These are phyloP conservation scores for Sylvietta virens DNA, from an alignment of 2,113 vertebrate species.

Conservation along the genomic window DNA sequence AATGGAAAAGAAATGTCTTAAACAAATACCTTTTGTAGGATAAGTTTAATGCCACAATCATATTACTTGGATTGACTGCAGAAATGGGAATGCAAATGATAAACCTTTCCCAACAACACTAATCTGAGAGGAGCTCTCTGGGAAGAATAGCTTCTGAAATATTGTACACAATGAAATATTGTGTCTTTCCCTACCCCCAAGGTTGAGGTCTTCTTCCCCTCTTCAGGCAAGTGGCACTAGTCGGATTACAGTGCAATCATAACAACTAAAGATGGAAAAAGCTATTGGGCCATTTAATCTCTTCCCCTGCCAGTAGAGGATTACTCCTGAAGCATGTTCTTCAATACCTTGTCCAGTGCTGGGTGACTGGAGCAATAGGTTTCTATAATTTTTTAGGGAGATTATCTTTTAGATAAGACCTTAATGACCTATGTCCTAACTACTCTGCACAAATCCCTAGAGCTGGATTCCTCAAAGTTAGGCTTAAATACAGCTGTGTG, in stretches of 20 bases:
- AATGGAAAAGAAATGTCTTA: constrained; percentile 55
- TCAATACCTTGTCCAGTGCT: constrained; percentile 36
- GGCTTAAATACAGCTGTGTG: constrained; percentile 39
- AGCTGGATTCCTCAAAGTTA: constrained; percentile 32
- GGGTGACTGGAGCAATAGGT: constrained; percentile 28
- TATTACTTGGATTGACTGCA: constrained; percentile 38
- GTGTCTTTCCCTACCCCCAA: background rate
- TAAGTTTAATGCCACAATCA: constrained; percentile 56
- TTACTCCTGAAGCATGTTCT: constrained; percentile 55
- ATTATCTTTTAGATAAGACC: constrained; percentile 63
- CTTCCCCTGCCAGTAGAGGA: constrained; percentile 53
- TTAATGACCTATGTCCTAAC: constrained; percentile 26
- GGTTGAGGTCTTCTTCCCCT: constrained; percentile 18
- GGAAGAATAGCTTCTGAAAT: constrained; percentile 40
- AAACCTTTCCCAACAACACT: constrained; percentile 49
- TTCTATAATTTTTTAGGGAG: constrained; percentile 56
- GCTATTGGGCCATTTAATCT: constrained; percentile 56
- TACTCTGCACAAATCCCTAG: constrained; percentile 19
- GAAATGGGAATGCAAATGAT: constrained; percentile 42
- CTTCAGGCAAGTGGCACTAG: constrained; percentile 39
- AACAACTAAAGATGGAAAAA: constrained; percentile 60
- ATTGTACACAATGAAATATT: constrained; percentile 57
- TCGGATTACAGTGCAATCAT: constrained; percentile 61
- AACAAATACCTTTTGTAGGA: constrained; percentile 56
- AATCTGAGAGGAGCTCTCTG: constrained; percentile 35